These are phyloP conservation scores for Pachyseris speciosa DNA, from an alignment of 64 coral and sea anemone species.

Conservation along the genomic window DNA sequence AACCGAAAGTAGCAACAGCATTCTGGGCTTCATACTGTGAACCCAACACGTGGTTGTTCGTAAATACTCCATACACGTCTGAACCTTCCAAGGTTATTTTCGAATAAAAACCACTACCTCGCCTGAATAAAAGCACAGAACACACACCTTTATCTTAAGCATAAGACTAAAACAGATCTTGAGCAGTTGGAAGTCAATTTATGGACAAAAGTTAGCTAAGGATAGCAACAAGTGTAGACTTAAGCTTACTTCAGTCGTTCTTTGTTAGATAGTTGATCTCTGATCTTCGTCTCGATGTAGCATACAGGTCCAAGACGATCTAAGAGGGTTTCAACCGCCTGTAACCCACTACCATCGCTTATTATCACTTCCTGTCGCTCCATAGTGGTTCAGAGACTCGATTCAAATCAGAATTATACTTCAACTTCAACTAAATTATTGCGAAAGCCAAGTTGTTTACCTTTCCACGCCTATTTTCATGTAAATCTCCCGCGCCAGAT, in stretches of 20 bases:
- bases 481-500: conserved; percentile 74
- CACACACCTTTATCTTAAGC: background rate
- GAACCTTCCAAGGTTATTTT: conserved; percentile 1
- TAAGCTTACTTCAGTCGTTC: conserved; percentile 57
- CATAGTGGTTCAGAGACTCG: background rate
- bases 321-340: conserved; percentile 35
- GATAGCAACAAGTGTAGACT: background rate
- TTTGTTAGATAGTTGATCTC: conserved; percentile 5
- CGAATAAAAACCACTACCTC: conserved; percentile 83
- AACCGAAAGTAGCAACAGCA: conserved; percentile 70
- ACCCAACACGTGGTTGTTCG: conserved; percentile 87
- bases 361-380: conserved; percentile 76
- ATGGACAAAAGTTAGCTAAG: background rate
- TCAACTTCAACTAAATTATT: too few species aligned
- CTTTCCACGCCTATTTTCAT: conserved; percentile 9
- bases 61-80: conserved; percentile 59
- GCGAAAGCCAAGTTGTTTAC: background rate
- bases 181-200: background rate
- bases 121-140: conserved; percentile 17
- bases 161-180: background rate
- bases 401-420: background rate
- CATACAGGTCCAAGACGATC: conserved; percentile 61
- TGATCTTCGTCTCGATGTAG: conserved; percentile 56
- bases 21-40: conserved; percentile 29
- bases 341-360: conserved; percentile 61